Conservation (phyloP, 1,140 invertebrate genomes). For the Listronotus oregonensis region DNA sequence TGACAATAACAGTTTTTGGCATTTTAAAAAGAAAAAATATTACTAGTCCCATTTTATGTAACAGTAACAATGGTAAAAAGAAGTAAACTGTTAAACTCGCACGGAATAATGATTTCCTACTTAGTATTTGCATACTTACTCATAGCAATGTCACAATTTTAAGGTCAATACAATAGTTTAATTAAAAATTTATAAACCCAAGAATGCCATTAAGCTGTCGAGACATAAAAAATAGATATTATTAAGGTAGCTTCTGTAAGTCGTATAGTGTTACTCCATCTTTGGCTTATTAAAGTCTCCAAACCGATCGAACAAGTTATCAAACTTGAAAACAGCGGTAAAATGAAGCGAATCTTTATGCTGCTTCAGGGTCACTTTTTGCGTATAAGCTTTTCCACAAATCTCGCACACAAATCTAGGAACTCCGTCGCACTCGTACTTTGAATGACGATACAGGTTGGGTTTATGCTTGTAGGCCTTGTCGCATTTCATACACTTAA, state of each 20-base stretch:
- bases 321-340: constrained; percentile 38
- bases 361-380: constrained; percentile 47
- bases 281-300: constrained; percentile 14
- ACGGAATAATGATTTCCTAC: too few relatives aligned
- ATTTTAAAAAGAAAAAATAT: too few relatives aligned
- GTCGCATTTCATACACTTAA: constrained; percentile 56
- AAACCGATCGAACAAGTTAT: constrained; percentile 27
- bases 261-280: constrained; percentile 3
- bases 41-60: too few relatives aligned
- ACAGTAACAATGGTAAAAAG: too few relatives aligned
- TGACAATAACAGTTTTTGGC: too few relatives aligned
- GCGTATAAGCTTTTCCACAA: constrained; percentile 51
- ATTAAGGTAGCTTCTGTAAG: not conserved
- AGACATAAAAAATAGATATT: too few relatives aligned
- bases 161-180: too few relatives aligned
- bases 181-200: too few relatives aligned
- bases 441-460: constrained; percentile 65
- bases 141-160: too few relatives aligned
- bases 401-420: constrained; percentile 50
- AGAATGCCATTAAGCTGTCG: too few relatives aligned
- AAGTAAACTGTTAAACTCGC: too few relatives aligned
- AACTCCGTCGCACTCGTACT: constrained; percentile 63
- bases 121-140: too few relatives aligned
- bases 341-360: constrained; percentile 39
- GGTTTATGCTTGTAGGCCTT: constrained; percentile 64